Conservation (phyloP, 2,888 invertebrate species). For the Chrysopilus asiliformis region DNA sequence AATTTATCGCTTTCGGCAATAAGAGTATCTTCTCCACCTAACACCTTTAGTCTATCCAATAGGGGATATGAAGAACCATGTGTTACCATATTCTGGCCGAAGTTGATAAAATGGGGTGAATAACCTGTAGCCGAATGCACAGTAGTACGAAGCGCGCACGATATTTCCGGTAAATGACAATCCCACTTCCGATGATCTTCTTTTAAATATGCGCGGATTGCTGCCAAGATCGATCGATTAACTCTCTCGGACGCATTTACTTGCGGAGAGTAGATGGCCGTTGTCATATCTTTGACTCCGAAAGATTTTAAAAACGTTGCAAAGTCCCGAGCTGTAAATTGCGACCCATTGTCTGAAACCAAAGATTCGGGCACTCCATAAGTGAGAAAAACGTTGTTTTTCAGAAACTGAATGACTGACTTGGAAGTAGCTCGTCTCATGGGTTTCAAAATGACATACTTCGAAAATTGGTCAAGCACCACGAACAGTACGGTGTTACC, state of each 20-base stretch:
- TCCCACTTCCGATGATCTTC: slow-evolving; percentile 19
- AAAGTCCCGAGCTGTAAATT: slow-evolving; percentile 15
- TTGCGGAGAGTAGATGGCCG: slow-evolving; percentile 23
- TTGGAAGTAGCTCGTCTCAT: slow-evolving; percentile 3
- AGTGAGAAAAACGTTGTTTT: slow-evolving; percentile 16
- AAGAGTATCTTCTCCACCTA: not conserved
- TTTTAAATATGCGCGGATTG: slow-evolving; percentile 18
- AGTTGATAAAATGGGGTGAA: slow-evolving; percentile 17
- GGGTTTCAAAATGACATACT: slow-evolving; percentile 9
- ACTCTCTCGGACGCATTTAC: slow-evolving; percentile 22
- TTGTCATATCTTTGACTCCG: slow-evolving; percentile 13
- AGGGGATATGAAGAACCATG: slow-evolving; percentile 8
- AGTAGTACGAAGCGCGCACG: slow-evolving; percentile 20
- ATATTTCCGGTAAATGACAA: slow-evolving; percentile 16
- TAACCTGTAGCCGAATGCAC: slow-evolving; percentile 18
- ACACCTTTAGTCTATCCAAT: not conserved
- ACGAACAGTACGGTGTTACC: slow-evolving; percentile 8
- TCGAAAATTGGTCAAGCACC: slow-evolving; percentile 10
- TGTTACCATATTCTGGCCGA: slow-evolving; percentile 16
- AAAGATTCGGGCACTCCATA: slow-evolving; percentile 19
- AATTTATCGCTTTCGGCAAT: not conserved
- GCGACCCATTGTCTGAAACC: slow-evolving; percentile 20
- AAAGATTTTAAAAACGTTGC: slow-evolving; percentile 11
- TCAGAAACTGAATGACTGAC: slow-evolving; percentile 6
- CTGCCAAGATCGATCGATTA: slow-evolving; percentile 21